Base-by-base conservation (phyloP, 2,113 vertebrate species). In the Hippocampus mohnikei region DNA sequence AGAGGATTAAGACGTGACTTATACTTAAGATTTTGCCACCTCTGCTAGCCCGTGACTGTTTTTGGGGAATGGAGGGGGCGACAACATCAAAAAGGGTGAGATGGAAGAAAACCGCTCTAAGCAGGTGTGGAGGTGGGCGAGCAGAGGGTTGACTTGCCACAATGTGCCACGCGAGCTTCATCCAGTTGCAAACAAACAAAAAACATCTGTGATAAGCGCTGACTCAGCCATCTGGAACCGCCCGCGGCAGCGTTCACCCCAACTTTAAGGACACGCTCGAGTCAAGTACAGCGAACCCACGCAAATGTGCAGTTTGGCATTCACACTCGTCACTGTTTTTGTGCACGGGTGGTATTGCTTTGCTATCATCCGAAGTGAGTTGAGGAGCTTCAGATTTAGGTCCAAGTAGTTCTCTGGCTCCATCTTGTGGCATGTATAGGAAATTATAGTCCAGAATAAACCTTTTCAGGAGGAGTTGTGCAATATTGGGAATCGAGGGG, bases 41-140 rank as follows among this genome's bases (percentile, higher is more conserved):
- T 21, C 50, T 53, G 50, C 21, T 53, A 8, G 8, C n/a, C 50
- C 8, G 8, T n/a, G 50, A 21, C 50, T 8, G n/a, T 53, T 21
- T 21, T 37, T 53, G 8, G 21, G 50, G 50, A 53, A 8, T 21
- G 1, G 21, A 53, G 2, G 13, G 33, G 8, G 18, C 20, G 18
- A 53, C 27, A 5, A 33, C 58, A 33, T 59, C 56, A 58, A 58
- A 58, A 58, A 15, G 13, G 53, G 25, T 13, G 69, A 59, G 69
- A 67, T 71, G 73, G 37, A 50, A 40, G 40, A 33, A 56, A 68
- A 66, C 75, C 41, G 48, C 40, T 40, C n/a, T 18, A 9, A 77
- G 41, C 80, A 86, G 81, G 59, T 83, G 81, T 52, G 58, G 73
- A 78, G 84, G 78, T 75, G 78, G 65, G 59, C 63, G 50, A 74